Evolutionary conservation across 2,888 invertebrate genomes (phyloP), one percentile per base, ranked within the genome.

Genomic region (Synergus itoensis): DNA sequence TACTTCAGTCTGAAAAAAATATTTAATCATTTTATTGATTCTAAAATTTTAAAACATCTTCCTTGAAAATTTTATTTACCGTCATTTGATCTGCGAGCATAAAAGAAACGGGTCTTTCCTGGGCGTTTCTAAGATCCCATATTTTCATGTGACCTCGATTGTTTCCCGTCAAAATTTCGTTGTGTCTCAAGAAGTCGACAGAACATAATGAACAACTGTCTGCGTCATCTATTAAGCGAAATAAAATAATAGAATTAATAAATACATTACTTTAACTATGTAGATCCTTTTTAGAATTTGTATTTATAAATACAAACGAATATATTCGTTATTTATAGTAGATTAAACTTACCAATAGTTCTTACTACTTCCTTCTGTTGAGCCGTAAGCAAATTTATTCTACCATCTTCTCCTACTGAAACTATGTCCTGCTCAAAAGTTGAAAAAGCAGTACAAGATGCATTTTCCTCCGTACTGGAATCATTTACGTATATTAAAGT

Each of bases 131-230:
- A 11, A 97, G 92, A 91, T 98, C 98, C 95, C 97, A 98, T 80
- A 98, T 95, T 91, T 98, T 98, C 94, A 98, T 95, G 87, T 97
- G 96, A 0, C 98, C 98, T 89, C 97, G 93, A n/a, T 96, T 93
- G 92, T 98, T 98, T 21, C 97, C 97, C 0, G 97, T 96, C 65
- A 98, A 94, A 40, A 97, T 94, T 94, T 97, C 95, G 86, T 94
- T 94, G 87, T 95, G 95, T 84, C 95, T 96, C 28, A 97, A 93
- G 91, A 96, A 98, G 85, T 95, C 94, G 0, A 97, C 94, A 78
- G 96, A 95, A 88, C 96, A 95, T 69, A 98, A 91, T 0, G 97
- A 95, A 89, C 97, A 96, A 90, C 97, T 97, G 89, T 98, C 98
- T 0, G 96, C 96, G 82, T 95, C 94, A 63, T 95, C 95, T 95